Evolutionary conservation across 2,113 vertebrate genomes (phyloP).

Genomic region (Daboia siamensis): DNA sequence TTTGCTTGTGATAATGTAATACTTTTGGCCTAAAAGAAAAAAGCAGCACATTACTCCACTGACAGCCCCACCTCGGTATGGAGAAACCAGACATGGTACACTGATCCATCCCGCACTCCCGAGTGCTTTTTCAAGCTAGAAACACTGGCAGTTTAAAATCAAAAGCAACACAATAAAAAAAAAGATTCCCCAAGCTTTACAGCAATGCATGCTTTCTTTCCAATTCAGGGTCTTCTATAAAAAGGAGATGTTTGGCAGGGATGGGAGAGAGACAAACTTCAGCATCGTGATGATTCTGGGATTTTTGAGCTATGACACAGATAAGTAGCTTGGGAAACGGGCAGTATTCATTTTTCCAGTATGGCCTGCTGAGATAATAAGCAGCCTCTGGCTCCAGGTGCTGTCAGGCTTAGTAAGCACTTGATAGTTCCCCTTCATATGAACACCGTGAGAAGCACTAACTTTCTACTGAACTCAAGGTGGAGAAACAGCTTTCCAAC

Average conservation of each 20-base stretch:
- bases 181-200: conserved; percentile 6
- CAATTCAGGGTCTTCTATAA: conserved; percentile 36
- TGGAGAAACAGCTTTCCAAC: conserved; percentile 31
- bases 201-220: conserved; percentile 32
- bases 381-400: conserved; percentile 69
- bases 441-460: conserved; percentile 50
- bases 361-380: conserved; percentile 63
- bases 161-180: conserved; percentile 24
- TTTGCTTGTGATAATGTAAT: conserved; percentile 1
- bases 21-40: conserved; percentile 1
- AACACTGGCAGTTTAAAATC: background rate
- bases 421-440: conserved; percentile 19
- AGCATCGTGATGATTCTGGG: conserved; percentile 40
- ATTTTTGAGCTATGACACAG: conserved; percentile 55
- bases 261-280: conserved; percentile 21
- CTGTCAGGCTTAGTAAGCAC: conserved; percentile 65
- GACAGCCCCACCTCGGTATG: conserved; percentile 7
- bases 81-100: background rate
- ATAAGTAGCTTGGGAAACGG: conserved; percentile 46
- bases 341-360: conserved; percentile 54
- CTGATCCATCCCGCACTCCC: background rate
- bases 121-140: background rate
- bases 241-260: conserved; percentile 39
- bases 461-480: conserved; percentile 52
- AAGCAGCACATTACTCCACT: conserved; percentile 4